phyloP scores from a whole-genome alignment of 2,888 invertebrate genomes.

The Mesodorylaimus sp. region DNA sequence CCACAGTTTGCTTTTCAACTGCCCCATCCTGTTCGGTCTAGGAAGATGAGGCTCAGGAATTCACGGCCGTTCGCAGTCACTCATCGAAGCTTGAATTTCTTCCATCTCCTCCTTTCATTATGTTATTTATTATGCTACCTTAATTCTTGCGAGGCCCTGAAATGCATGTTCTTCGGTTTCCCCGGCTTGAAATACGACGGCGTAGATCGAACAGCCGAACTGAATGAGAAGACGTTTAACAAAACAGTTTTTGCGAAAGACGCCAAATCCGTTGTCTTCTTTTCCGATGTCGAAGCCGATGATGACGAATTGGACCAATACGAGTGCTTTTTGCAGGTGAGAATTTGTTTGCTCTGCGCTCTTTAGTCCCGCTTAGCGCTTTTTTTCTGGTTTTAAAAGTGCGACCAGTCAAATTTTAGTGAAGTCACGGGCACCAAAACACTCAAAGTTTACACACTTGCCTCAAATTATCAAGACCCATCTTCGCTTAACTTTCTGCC shows the following conservation, averaged over 20 bases:
- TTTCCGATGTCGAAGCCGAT: conserved; percentile 29
- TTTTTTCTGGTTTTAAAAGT: neutral
- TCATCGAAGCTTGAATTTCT: too few relatives aligned
- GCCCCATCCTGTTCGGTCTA: too few relatives aligned
- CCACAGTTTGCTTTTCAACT: too few relatives aligned
- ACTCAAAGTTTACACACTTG: neutral
- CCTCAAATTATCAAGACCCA: neutral
- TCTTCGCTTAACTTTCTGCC: neutral
- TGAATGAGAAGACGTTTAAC: conserved; percentile 29
- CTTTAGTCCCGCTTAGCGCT: neutral
- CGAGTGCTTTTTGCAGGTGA: conserved; percentile 29
- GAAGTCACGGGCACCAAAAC: neutral
- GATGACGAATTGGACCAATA: conserved; percentile 28
- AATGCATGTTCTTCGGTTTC: conserved; percentile 30
- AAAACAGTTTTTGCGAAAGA: conserved; percentile 29
- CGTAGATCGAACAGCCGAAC: conserved; percentile 13
- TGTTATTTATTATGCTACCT: too few relatives aligned
- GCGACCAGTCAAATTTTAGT: neutral
- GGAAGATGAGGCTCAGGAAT: too few relatives aligned
- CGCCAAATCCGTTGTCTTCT: conserved; percentile 28
- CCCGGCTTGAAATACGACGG: conserved; percentile 30
- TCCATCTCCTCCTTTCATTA: too few relatives aligned
- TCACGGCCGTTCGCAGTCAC: too few relatives aligned
- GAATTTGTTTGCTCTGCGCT: too few relatives aligned
- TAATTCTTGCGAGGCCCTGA: too few relatives aligned